Evolutionary conservation across 2,888 invertebrate species (phyloP), one percentile per base, ranked within the genome.

Genomic region (Drosophila suboccidentalis): DNA sequence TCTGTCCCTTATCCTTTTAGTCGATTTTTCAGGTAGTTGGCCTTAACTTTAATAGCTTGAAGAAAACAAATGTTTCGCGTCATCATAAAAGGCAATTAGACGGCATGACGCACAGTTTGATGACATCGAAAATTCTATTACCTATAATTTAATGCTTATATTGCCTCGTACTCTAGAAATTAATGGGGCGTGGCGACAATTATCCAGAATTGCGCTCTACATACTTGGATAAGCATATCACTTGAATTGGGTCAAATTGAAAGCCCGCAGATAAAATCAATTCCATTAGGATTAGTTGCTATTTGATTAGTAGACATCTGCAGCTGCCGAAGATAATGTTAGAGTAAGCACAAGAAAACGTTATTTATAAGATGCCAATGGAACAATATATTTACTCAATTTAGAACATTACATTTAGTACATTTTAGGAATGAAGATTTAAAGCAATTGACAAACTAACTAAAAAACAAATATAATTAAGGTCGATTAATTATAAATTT

Each of bases 101-200:
- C 59, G 77, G 61, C 73, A 73, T 87, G 88, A 84, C 80, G 68
- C 61, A 62, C 63, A 63, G 58, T 51, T 84, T 86, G 71, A 86
- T 75, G 69, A 63, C 61, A 55, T 50, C 61, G 71, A 75, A 86
- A 84, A 88, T 86, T 66, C 62, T 74, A 84, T 72, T 68, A 70
- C 43, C 54, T 59, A 58, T 75, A 63, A 65, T 66, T 63, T 58
- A 15, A 57, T 78, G 51, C 44, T 62, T 71, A 59, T 70, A 50
- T 67, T 46, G 46, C 15, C 26, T 22, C 4, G 44, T 43, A 50
- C 63, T 65, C 67, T 58, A 47, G 44, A 64, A 88, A 47, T 86
- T 82, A 86, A 88, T 83, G 87, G 87, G 71, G 65, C 83, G 69
- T 80, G 71, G 49, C 38, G 55, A 61, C 81, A 83, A 88, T 86